Percentiles rank a stretch among this genome's conserved stretches.
These are phyloP conservation scores for Drosophila formosana DNA, from an alignment of 2,888 invertebrate species.

Conservation along the genomic window DNA sequence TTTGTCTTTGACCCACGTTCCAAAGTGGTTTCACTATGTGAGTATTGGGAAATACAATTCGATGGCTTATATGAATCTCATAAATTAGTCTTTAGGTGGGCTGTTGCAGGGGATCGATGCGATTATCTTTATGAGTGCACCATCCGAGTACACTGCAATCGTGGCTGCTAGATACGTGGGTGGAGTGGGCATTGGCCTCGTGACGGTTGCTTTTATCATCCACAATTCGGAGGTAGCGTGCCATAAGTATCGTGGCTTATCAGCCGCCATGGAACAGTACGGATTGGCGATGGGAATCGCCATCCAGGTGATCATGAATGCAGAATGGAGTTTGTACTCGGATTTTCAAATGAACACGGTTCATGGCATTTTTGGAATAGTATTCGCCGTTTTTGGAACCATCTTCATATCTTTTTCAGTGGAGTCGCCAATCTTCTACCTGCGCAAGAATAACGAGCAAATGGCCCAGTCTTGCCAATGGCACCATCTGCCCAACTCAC, in stretches of 20 bases:
- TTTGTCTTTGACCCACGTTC: slow-evolving; percentile 44
- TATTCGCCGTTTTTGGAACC: slow-evolving; percentile 52
- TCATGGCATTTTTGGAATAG: slow-evolving; percentile 74
- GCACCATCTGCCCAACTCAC: slow-evolving; percentile 41
- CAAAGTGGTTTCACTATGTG: slow-evolving; percentile 61
- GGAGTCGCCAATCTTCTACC: slow-evolving; percentile 76
- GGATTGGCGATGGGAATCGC: slow-evolving; percentile 68
- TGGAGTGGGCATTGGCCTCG: slow-evolving; percentile 75
- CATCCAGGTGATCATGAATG: slow-evolving; percentile 65
- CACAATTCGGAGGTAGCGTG: slow-evolving; percentile 69
- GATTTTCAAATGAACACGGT: slow-evolving; percentile 45
- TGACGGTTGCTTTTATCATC: slow-evolving; percentile 68
- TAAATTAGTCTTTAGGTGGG: slow-evolving; percentile 41
- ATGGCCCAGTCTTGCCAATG: slow-evolving; percentile 57
- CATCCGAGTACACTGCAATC: slow-evolving; percentile 54
- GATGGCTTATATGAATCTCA: background rate
- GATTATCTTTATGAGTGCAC: slow-evolving; percentile 67
- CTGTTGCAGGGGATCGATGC: slow-evolving; percentile 66
- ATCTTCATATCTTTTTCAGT: slow-evolving; percentile 32
- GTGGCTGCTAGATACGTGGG: slow-evolving; percentile 76
- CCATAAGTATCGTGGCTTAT: slow-evolving; percentile 56
- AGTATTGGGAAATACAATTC: slow-evolving; percentile 15
- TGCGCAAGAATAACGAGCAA: slow-evolving; percentile 66
- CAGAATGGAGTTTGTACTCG: slow-evolving; percentile 35
- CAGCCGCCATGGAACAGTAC: slow-evolving; percentile 66